Conservation (phyloP, 2,797 vertebrate species). For the Tapera naevia region DNA sequence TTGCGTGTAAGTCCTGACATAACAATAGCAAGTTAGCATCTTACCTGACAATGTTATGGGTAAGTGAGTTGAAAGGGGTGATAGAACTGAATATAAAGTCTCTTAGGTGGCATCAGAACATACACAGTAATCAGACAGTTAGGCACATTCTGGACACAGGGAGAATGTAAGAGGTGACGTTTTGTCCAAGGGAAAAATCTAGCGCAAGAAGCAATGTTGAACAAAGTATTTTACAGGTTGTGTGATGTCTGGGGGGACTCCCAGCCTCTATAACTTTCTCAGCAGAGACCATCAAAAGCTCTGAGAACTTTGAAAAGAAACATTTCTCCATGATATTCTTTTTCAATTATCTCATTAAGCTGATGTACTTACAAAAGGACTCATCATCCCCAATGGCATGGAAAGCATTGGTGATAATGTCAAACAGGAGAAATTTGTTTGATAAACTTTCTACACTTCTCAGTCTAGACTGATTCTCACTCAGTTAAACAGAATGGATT, state of each 20-base stretch:
- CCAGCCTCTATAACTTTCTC: background rate
- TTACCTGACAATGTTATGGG: constrained; percentile 6
- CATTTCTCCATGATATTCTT: background rate
- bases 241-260: background rate
- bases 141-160: constrained; percentile 15
- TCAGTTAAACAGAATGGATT: constrained; percentile 34
- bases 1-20: background rate
- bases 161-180: background rate
- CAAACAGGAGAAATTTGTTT: background rate
- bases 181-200: background rate
- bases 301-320: background rate
- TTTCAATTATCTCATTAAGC: background rate
- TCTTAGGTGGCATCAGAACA: constrained; percentile 7
- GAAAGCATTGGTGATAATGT: background rate
- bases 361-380: background rate
- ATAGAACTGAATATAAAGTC: constrained; percentile 1
- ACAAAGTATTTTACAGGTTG: constrained; percentile 19
- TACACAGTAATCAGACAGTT: constrained; percentile 12
- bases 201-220: background rate
- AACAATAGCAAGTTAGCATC: background rate
- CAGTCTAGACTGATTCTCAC: constrained; percentile 1
- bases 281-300: background rate
- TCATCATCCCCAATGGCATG: background rate
- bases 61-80: background rate
- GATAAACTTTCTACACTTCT: background rate